phyloP scores from a whole-genome alignment of 2,113 vertebrate species.

The Dromas ardeola region DNA sequence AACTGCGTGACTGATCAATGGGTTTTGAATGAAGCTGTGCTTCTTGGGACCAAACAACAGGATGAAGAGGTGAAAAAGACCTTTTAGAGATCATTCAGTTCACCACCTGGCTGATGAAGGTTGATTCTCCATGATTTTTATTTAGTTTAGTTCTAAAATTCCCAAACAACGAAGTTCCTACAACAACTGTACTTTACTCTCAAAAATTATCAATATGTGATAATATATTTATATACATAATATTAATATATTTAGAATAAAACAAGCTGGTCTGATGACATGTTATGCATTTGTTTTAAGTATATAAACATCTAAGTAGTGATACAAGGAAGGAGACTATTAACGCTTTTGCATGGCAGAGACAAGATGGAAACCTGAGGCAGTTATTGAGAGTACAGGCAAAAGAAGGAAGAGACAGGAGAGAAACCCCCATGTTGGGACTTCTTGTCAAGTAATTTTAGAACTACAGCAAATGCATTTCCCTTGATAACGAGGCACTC shows the following conservation, averaged over 20 bases:
- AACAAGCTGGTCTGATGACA: neutral
- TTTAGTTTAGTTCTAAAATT: neutral
- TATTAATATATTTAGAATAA: neutral
- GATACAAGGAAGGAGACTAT: neutral
- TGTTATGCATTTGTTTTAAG: neutral
- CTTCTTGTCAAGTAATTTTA: neutral
- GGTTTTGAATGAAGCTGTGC: neutral
- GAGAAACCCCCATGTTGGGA: neutral
- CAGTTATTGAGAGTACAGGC: neutral
- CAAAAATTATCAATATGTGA: neutral
- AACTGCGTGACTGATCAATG: neutral
- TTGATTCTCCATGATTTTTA: neutral
- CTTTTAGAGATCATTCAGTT: neutral
- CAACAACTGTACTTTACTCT: neutral
- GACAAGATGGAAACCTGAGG: neutral
- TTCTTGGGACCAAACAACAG: conserved; percentile 20
- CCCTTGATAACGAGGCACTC: neutral
- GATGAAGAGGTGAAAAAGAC: neutral
- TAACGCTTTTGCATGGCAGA: neutral
- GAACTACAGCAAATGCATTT: neutral
- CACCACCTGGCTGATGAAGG: neutral
- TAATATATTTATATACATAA: neutral
- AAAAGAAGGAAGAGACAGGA: neutral
- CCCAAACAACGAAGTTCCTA: neutral
- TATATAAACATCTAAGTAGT: neutral